Conservation (phyloP, 2,113 vertebrate genomes). For the Campylomormyrus tamandua region DNA sequence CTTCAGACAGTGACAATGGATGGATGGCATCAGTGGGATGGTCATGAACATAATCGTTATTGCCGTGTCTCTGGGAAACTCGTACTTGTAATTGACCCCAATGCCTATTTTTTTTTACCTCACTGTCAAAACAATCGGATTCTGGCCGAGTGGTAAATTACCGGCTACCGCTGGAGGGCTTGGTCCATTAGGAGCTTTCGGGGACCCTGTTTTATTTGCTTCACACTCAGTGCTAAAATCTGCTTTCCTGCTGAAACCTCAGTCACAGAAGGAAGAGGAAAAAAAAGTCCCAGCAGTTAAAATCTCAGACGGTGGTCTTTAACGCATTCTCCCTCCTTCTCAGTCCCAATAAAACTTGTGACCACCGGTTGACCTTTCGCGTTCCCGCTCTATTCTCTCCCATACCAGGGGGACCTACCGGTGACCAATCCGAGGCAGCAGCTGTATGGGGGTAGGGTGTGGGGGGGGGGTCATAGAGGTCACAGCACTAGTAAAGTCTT, state of each 20-base stretch:
- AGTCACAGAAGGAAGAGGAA: slow-evolving; percentile 41
- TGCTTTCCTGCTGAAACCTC: slow-evolving; percentile 25
- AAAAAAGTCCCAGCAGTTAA: slow-evolving; percentile 59
- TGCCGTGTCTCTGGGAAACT: background rate
- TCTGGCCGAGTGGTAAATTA: background rate
- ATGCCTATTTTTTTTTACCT: background rate
- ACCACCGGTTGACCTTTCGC: slow-evolving; percentile 66
- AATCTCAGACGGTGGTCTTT: slow-evolving; percentile 67
- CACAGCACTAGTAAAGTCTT: slow-evolving; percentile 69
- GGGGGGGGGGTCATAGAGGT: slow-evolving; percentile 47
- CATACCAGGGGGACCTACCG: slow-evolving; percentile 27
- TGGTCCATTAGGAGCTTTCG: background rate
- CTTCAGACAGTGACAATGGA: background rate
- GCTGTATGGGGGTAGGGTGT: slow-evolving; percentile 42
- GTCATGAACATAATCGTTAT: background rate
- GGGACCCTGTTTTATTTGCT: slow-evolving; percentile 11
- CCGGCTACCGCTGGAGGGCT: background rate
- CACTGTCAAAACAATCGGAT: background rate
- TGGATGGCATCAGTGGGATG: background rate
- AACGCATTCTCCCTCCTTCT: slow-evolving; percentile 46
- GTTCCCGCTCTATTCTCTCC: slow-evolving; percentile 30
- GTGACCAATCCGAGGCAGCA: slow-evolving; percentile 54
- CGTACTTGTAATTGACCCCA: background rate
- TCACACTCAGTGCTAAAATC: background rate
- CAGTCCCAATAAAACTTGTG: slow-evolving; percentile 66